Evolutionary conservation across 2,888 invertebrate genomes (phyloP), one percentile per base, ranked within the genome.

Genomic region (Cybosia mesomella): DNA sequence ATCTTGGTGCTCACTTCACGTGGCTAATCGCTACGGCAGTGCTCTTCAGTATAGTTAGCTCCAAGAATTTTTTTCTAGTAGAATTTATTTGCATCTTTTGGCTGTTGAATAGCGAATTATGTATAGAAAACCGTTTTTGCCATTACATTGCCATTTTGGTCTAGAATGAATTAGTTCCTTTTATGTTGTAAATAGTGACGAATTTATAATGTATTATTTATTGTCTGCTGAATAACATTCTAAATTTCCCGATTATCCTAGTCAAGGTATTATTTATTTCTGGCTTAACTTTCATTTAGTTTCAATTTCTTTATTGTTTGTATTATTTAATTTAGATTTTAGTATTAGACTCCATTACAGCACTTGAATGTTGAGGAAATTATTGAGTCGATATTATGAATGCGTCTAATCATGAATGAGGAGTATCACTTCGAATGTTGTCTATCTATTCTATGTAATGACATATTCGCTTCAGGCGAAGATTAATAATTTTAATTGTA

Each of bases 141-240:
- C 94, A 94, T 94, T 92, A 92, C 88, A 92, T 94, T 94, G 94
- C 94, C 94, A 95, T 94, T 93, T 93, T 88, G 92, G 93, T 92
- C 89, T 92, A 93, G 88, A 92, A 89, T 88, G 90, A 91, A 90
- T 93, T 91, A 94, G 94, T 95, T 95, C 94, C 94, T 94, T 90
- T 91, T 89, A 89, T 88, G 63, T 87, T 92, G 93, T 94, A 93
- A 92, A 94, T 94, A 95, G 90, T 88, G 87, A 91, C 90, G 92
- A 93, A 92, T 93, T 92, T 91, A 91, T 89, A 89, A 86, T 88
- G 87, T 91, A 88, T 92, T 92, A 67, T 67, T 93, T 93, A 92
- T 92, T 92, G 84, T 83, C 85, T 87, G 86, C 89, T 87, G 85
- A 87, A 84, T 85, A 87, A 86, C 89, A 85, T 89, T 91, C 91